phyloP scores from a whole-genome alignment of 2,113 vertebrate species.

The cattle (Bos taurus) region ARS-UCD2.0 NC_037331.1:8830001-8830500 shows the following conservation, averaged over 20 bases:
- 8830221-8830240: accelerated
- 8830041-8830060: background rate
- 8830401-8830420: background rate
- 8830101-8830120: background rate
- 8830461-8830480: background rate
- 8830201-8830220: accelerated
- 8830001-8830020: background rate
- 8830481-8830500: background rate
- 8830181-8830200: background rate
- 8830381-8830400: background rate
- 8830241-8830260: accelerated
- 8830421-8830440: background rate
- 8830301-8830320: background rate
- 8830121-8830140: background rate
- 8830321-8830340: background rate
- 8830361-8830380: background rate
- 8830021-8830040: background rate
- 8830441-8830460: background rate
- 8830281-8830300: background rate
- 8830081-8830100: background rate
- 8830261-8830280: background rate
- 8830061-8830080: accelerated
- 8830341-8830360: background rate
- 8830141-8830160: accelerated
- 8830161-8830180: background rate